Evolutionary conservation across 1,140 invertebrate species (phyloP).

Genomic region (Theocolax elegans): DNA sequence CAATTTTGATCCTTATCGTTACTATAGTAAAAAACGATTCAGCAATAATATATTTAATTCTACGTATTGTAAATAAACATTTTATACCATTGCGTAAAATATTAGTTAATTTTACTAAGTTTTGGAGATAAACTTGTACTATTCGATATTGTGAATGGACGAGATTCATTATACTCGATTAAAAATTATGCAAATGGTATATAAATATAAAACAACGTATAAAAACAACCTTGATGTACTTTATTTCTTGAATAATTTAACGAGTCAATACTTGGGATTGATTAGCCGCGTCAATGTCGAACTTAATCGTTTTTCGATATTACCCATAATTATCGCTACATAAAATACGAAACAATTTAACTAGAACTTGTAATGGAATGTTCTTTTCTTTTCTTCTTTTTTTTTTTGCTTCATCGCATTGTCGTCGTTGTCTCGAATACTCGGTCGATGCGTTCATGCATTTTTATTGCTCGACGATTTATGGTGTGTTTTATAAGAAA

Average conservation of each 20-base stretch:
- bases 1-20: no score
- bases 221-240: neutral
- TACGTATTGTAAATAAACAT: no score
- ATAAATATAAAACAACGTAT: no score
- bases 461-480: slow-evolving; percentile 24
- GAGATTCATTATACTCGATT: no score
- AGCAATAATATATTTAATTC: no score
- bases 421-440: slow-evolving; percentile 21
- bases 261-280: slow-evolving; percentile 8
- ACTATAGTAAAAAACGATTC: no score
- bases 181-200: no score
- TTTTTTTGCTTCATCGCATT: neutral
- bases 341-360: slow-evolving; percentile 31
- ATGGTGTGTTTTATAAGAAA: slow-evolving; percentile 35
- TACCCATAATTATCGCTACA: slow-evolving; percentile 18
- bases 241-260: neutral
- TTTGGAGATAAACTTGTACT: no score
- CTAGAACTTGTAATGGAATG: slow-evolving; percentile 11
- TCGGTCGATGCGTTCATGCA: slow-evolving; percentile 26
- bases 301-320: slow-evolving; percentile 34
- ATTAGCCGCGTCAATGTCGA: slow-evolving; percentile 22
- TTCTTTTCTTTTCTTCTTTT: neutral
- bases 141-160: no score
- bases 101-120: no score
- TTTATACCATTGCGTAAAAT: no score